Evolutionary conservation across 1,140 invertebrate genomes (phyloP).

Genomic region (Muscidifurax raptorellus): DNA sequence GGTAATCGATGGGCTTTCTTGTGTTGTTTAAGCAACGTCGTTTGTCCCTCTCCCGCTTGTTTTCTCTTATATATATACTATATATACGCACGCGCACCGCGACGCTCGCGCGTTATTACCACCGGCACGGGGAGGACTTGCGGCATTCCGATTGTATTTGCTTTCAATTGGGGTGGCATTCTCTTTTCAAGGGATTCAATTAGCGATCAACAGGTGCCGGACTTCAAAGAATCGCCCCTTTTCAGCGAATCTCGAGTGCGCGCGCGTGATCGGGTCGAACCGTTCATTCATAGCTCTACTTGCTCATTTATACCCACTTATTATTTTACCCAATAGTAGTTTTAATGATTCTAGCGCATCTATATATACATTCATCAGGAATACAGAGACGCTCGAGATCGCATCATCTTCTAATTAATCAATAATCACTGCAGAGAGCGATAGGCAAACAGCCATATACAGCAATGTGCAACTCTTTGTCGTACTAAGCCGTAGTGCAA

Average conservation of each 20-base stretch:
- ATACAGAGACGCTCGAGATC: too few species aligned
- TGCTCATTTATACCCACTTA: neutral
- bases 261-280: neutral
- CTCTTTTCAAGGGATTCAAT: neutral
- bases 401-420: too few species aligned
- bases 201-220: neutral
- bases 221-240: neutral
- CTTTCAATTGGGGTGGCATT: conserved; percentile 1
- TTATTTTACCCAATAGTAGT: too few species aligned
- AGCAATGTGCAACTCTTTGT: too few species aligned
- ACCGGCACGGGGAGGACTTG: neutral
- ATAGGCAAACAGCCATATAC: too few species aligned
- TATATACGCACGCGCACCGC: neutral
- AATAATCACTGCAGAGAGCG: too few species aligned
- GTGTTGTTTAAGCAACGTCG: conserved; percentile 5
- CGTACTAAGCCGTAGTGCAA: neutral
- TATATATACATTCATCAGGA: too few species aligned
- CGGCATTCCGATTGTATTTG: neutral
- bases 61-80: neutral
- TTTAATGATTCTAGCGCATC: too few species aligned
- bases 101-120: neutral
- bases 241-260: neutral
- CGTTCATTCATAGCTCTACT: neutral
- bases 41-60: neutral
- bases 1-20: conserved; percentile 44